Percentiles rank a stretch among this genome's conserved stretches.
Conservation (phyloP, 2,113 vertebrate species). For the Corvus hawaiiensis region DNA sequence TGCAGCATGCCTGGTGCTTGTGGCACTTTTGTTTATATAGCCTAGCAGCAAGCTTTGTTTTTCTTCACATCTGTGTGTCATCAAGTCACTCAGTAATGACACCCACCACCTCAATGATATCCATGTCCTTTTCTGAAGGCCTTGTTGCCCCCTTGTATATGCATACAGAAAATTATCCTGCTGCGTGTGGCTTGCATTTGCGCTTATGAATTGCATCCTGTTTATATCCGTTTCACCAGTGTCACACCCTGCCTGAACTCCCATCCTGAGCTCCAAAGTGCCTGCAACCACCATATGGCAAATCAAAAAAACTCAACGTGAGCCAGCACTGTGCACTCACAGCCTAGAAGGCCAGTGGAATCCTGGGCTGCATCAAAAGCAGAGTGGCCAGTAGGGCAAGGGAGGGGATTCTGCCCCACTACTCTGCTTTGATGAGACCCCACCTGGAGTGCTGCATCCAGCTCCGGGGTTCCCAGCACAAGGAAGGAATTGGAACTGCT, state of each 20-base stretch:
- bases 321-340: neutral
- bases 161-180: neutral
- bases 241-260: neutral
- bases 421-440: neutral
- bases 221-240: neutral
- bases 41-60: neutral
- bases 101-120: neutral
- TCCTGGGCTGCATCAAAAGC: neutral
- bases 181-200: neutral
- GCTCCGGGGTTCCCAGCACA: neutral
- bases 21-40: neutral
- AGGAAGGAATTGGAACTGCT: neutral
- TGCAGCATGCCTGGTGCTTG: neutral
- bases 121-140: neutral
- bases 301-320: neutral
- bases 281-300: neutral
- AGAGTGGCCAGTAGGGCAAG: neutral
- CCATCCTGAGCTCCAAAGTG: neutral
- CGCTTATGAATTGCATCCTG: neutral
- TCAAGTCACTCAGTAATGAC: neutral
- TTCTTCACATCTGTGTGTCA: neutral
- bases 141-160: neutral
- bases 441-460: neutral
- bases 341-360: neutral
- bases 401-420: neutral